phyloP scores from a whole-genome alignment of 2,113 vertebrate species.

The Bettongia penicillata region DNA sequence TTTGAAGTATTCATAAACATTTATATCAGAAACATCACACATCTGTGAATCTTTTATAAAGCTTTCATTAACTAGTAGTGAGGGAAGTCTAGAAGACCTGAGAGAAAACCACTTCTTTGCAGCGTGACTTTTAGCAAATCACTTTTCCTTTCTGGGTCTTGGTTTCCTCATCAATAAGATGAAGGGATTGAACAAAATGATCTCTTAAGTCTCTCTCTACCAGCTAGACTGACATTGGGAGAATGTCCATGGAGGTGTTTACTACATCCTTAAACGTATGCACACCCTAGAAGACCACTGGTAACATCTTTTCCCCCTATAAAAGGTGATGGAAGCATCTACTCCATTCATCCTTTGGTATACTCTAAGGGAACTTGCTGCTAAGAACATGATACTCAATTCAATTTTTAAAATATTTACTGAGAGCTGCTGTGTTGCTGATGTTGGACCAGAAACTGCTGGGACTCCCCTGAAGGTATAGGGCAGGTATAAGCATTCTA shows the following conservation, averaged over 20 bases:
- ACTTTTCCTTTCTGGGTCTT: not conserved
- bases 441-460: not conserved
- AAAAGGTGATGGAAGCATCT: constrained; percentile 24
- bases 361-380: not conserved
- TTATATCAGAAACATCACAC: not conserved
- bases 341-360: not conserved
- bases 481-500: not conserved
- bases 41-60: not conserved
- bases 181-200: not conserved
- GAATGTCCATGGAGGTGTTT: constrained; percentile 21
- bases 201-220: not conserved
- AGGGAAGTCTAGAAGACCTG: constrained; percentile 51
- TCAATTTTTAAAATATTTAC: constrained; percentile 46
- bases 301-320: constrained; percentile 49
- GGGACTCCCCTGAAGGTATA: not conserved
- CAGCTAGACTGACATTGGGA: not conserved
- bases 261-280: constrained; percentile 26
- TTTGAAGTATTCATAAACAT: not conserved
- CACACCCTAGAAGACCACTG: constrained; percentile 26
- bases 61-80: constrained; percentile 63
- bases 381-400: not conserved
- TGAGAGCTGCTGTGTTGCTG: not conserved
- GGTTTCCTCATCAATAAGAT: not conserved
- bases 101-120: constrained; percentile 27
- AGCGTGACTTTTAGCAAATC: not conserved